Evolutionary conservation across 2,797 vertebrate species (phyloP), one percentile per base, ranked within the genome.

Genomic region (Eulemur rubriventer): DNA sequence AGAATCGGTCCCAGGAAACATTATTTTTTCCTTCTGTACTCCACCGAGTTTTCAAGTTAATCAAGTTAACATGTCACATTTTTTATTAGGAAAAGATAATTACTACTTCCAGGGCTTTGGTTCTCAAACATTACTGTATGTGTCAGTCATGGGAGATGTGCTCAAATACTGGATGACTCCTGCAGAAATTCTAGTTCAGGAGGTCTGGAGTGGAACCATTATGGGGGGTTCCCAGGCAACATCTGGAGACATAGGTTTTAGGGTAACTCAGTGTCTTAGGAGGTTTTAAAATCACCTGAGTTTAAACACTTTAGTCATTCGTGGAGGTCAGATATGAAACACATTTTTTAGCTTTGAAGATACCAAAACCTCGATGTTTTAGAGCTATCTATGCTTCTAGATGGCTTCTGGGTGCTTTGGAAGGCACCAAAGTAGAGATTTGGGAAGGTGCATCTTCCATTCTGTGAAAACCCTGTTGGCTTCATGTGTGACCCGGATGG

Each of bases 41-140:
- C n/a, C 83, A 70, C 33, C 28, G 88, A 41, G 82, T 82, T 82
- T 95, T 33, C 76, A 82, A 81, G 59, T 95, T 93, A 75, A 70
- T 89, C 61, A 88, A n/a, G 22, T 89, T 72, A 85, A 38, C 57
- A 73, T 14, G 70, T 81, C 9, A 20, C 22, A 12, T 75, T 70
- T 96, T 81, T 85, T 81, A 38, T 82, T 52, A 57, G 65, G 63
- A 69, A 69, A 83, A 48, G 61, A 50, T 38, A 79, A 79, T 83
- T 89, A 55, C 4, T 12, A 26, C 69, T 83, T 57, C 84, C 33
- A n/a, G 16, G 16, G 20, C 63, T 90, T 87, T 61, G 11, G 6
- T 69, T 84, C 79, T 73, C 20, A 76, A 43, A 48, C 35, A 48
- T 55, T 73, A 41, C 67, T 82, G 28, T 48, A 2, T n/a, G 41